Evolutionary conservation across 1,140 invertebrate species (phyloP), one percentile per base, ranked within the genome.

Genomic region (Halyomorpha halys): DNA sequence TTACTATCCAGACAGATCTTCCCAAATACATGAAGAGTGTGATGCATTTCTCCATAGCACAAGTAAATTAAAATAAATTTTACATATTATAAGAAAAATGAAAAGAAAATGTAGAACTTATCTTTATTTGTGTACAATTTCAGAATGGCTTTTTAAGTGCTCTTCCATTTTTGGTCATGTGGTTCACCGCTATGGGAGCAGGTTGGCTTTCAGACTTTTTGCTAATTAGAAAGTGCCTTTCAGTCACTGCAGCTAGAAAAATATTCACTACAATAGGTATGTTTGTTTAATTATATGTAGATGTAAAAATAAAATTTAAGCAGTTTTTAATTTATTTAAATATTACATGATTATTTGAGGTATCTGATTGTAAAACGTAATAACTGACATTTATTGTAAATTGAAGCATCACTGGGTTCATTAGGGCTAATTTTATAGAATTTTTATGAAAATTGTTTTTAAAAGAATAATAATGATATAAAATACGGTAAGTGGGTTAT

Each of bases 1-100:
- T 95, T 73, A 96, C 91, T 25, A 78, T 87, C 66, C 74, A 86
- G n/a, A 83, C 82, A n/a, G 80, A 83, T 68, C 73, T 87, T 11
- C 86, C 86, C 0, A 83, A 81, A 23, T 87, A 85, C 71, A 80
- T 87, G 76, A 81, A 81, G 62, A 77, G 80, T 69, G 79, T 86
- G 16, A 75, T 89, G 16, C 76, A 83, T 68, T 85, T 84, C 71
- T 77, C 84, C 65, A 79, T 86, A 23, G 74, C 80, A 72, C 71
- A 79, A 70, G 83, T 85, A 75, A 67, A 30, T 8, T 30, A 30
- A 8, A 30, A 3, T 8, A 30, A 30, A 30, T 30, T 8, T 4
- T 30, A n/a, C n/a, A n/a, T n/a, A n/a, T n/a, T n/a, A 30, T 30
- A 30, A 8, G 8, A 30, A 8, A 4, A 8, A 30, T 30, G 8